These are phyloP conservation scores for Formica aserva DNA, from an alignment of 2,888 invertebrate genomes.

Conservation along the genomic window DNA sequence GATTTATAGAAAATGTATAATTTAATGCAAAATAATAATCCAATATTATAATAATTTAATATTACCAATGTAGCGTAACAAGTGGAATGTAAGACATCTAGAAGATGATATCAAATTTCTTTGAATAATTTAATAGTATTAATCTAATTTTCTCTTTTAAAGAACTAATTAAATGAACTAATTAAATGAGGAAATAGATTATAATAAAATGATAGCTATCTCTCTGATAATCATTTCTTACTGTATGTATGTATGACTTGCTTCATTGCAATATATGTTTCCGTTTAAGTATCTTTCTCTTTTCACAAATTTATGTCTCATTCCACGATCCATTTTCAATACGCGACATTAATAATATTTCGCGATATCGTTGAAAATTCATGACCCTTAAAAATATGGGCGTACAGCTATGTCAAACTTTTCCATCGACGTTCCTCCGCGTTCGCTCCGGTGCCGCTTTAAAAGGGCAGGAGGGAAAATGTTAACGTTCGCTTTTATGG, in stretches of 20 bases:
- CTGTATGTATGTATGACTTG: neutral
- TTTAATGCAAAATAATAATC: neutral
- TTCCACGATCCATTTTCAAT: neutral
- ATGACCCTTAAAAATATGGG: conserved; percentile 32
- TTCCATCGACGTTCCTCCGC: conserved; percentile 32
- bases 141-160: neutral
- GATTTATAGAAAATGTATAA: neutral
- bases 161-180: neutral
- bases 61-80: neutral
- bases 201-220: neutral
- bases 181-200: neutral
- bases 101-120: neutral
- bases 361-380: conserved; percentile 9
- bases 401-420: conserved; percentile 31
- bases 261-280: neutral
- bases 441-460: conserved; percentile 34
- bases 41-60: neutral
- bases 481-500: conserved; percentile 53
- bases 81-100: neutral
- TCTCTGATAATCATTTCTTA: neutral
- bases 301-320: neutral
- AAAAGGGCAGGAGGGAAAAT: conserved; percentile 46
- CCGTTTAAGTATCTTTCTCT: neutral
- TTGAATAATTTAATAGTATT: neutral
- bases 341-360: conserved; percentile 25